Evolutionary conservation across 2,797 vertebrate genomes (phyloP).

Genomic region (Pelobates cultripes): DNA sequence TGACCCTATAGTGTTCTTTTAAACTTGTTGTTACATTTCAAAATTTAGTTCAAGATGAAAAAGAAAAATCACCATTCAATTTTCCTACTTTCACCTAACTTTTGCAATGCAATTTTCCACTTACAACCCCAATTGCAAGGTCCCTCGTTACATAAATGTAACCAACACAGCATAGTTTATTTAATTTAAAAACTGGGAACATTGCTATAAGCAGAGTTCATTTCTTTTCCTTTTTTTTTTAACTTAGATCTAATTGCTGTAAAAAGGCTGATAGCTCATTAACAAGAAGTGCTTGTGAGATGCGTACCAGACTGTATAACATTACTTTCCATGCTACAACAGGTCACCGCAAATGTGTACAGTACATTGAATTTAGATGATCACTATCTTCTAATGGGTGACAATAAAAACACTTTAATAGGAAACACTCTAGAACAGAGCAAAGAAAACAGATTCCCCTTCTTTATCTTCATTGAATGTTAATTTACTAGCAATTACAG

Average conservation of each 20-base stretch:
- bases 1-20: no score
- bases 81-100: no score
- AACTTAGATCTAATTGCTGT: constrained; percentile 29
- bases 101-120: no score
- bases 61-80: no score
- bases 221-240: background rate
- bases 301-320: constrained; percentile 17
- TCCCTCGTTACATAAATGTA: no score
- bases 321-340: constrained; percentile 21
- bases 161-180: background rate
- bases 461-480: constrained; percentile 58
- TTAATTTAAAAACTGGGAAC: background rate
- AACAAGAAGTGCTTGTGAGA: constrained; percentile 13
- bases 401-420: constrained; percentile 47
- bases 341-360: background rate
- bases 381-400: background rate
- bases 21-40: no score
- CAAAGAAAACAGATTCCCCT: constrained; percentile 56
- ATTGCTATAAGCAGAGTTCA: background rate
- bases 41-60: no score
- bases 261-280: constrained; percentile 31
- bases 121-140: no score
- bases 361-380: background rate
- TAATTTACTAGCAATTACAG: constrained; percentile 69
- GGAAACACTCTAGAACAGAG: constrained; percentile 46